These are phyloP conservation scores for Camelus dromedarius DNA, from an alignment of 2,113 vertebrate species.

Conservation along the genomic window DNA sequence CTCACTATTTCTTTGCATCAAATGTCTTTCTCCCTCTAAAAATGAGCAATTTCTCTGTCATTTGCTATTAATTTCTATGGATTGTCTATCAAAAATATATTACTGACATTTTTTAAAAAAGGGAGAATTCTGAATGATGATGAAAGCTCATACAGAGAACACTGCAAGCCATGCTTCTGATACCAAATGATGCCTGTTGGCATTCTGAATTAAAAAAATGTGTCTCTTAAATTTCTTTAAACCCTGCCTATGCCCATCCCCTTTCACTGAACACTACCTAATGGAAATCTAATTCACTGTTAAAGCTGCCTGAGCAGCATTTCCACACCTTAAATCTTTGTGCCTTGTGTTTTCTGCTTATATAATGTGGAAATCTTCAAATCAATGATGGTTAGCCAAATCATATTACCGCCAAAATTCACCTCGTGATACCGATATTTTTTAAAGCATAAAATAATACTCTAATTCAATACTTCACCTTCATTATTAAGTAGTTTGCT, in stretches of 20 bases:
- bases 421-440: slow-evolving; percentile 37
- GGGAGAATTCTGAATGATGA: background rate
- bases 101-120: background rate
- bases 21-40: slow-evolving; percentile 36
- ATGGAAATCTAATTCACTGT: background rate
- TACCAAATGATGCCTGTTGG: background rate
- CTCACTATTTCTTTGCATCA: slow-evolving; percentile 11
- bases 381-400: slow-evolving; percentile 40
- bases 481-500: slow-evolving; percentile 41
- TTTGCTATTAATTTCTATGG: slow-evolving; percentile 67
- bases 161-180: background rate
- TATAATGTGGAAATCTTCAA: slow-evolving; percentile 46
- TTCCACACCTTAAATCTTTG: background rate
- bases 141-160: background rate
- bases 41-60: slow-evolving; percentile 47
- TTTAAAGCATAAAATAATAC: slow-evolving; percentile 49
- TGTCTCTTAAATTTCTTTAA: slow-evolving; percentile 6
- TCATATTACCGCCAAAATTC: slow-evolving; percentile 59
- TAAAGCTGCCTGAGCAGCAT: slow-evolving; percentile 42
- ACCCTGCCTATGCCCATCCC: background rate
- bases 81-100: slow-evolving; percentile 46
- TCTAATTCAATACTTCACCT: slow-evolving; percentile 36
- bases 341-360: slow-evolving; percentile 21
- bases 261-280: slow-evolving; percentile 6
- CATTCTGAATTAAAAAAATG: background rate